phyloP scores from a whole-genome alignment of 2,888 invertebrate genomes.

The Oscheius sp. region DNA sequence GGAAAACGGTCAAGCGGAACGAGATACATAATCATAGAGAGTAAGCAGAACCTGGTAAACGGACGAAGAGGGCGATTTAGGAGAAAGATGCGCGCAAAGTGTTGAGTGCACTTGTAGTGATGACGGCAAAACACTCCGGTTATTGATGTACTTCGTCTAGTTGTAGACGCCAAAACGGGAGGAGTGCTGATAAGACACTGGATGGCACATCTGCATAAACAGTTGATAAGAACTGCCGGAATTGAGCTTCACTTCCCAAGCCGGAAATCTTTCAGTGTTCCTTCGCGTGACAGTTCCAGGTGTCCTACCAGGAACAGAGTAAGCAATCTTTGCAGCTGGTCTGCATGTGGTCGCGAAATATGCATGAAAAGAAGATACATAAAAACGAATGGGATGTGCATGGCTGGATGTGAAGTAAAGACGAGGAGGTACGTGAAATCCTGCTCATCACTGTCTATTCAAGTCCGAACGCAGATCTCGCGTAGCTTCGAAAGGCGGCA shows the following conservation, averaged over 20 bases:
- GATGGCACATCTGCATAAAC: not conserved
- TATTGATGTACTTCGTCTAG: not conserved
- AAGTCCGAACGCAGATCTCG: not conserved
- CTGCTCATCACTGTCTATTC: conserved; percentile 5
- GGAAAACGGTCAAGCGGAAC: conserved; percentile 11
- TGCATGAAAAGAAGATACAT: not conserved
- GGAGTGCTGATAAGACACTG: not conserved
- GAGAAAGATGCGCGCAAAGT: conserved; percentile 12
- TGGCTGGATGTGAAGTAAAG: not conserved
- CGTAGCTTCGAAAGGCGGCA: conserved; percentile 6
- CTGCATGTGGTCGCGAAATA: conserved; percentile 2
- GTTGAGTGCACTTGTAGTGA: conserved; percentile 32
- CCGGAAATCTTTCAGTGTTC: no score
- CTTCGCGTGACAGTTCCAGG: not conserved
- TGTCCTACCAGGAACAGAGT: not conserved
- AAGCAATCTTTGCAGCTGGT: conserved; percentile 5
- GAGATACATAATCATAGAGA: not conserved
- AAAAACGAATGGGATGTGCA: conserved; percentile 4
- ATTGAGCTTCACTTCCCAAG: not conserved
- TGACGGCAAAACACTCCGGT: conserved; percentile 29
- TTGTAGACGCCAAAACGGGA: not conserved
- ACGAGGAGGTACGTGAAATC: not conserved
- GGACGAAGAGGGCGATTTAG: conserved; percentile 1
- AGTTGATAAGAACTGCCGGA: not conserved
- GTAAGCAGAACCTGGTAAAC: not conserved